A percentile compares a stretch with the other conserved stretches of the same genome.
Conservation (phyloP, 2,113 vertebrate species). For the Leptodactylus fuscus region DNA sequence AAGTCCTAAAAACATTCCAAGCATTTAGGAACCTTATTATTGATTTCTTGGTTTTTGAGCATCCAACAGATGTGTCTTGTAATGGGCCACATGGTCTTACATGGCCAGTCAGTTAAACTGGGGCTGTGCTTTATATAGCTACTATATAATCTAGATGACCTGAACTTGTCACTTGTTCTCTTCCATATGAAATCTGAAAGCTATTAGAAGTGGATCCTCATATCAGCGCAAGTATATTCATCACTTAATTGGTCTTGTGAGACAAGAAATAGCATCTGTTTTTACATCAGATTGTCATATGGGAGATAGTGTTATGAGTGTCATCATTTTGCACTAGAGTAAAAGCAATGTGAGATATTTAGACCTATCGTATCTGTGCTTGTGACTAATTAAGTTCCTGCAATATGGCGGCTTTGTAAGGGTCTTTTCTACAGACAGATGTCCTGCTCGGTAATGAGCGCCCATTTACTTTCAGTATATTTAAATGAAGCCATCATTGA, state of each 20-base stretch:
- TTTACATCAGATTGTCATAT: neutral
- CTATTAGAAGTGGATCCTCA: neutral
- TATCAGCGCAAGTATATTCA: neutral
- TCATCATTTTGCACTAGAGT: neutral
- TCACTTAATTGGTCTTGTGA: neutral
- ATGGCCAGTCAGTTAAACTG: too few relatives aligned
- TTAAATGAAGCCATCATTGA: too few relatives aligned
- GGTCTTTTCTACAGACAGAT: neutral
- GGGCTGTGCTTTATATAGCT: neutral
- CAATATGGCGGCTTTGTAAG: neutral
- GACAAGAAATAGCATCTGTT: constrained; percentile 2
- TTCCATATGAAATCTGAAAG: neutral
- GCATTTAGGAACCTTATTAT: too few relatives aligned
- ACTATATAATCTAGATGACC: neutral
- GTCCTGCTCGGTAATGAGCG: too few relatives aligned
- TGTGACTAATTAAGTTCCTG: neutral
- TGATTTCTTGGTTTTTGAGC: too few relatives aligned
- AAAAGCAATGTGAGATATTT: neutral
- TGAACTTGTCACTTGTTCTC: neutral
- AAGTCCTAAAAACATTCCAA: too few relatives aligned
- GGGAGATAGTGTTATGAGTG: neutral
- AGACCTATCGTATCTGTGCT: too few relatives aligned
- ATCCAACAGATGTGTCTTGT: too few relatives aligned
- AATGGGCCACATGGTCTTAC: too few relatives aligned
- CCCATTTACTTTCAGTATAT: too few relatives aligned